Evolutionary conservation across 2,888 invertebrate species (phyloP).

Genomic region (Amiota minor): DNA sequence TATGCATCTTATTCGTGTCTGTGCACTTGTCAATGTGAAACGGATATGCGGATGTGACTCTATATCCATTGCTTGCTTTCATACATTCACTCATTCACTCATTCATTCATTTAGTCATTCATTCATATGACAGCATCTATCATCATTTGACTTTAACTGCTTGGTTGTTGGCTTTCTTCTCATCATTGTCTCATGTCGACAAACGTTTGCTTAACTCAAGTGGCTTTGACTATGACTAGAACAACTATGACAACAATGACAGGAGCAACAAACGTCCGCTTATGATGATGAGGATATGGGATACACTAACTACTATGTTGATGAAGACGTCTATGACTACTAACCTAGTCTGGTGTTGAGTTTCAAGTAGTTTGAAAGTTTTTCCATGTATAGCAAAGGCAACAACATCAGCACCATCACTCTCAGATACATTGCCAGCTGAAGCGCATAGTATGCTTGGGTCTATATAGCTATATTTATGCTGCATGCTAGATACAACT

Average conservation of each 20-base stretch:
- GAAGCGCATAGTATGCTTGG: no score
- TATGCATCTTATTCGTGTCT: no score
- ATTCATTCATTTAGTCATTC: no score
- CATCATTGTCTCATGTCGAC: slow-evolving; percentile 14
- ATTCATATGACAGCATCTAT: no score
- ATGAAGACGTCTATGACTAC: slow-evolving; percentile 20
- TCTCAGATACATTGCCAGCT: no score
- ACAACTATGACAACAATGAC: neutral
- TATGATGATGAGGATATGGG: no score
- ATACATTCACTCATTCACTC: no score
- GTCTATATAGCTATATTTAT: no score
- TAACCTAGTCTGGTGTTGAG: slow-evolving; percentile 32
- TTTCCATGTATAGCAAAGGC: neutral
- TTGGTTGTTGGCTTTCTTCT: neutral
- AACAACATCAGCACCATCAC: no score
- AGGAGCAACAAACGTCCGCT: neutral
- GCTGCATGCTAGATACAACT: no score
- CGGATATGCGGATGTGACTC: slow-evolving; percentile 39
- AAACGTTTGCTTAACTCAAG: slow-evolving; percentile 23
- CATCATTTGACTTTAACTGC: no score
- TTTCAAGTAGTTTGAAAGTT: slow-evolving; percentile 24
- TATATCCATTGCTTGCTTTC: slow-evolving; percentile 41
- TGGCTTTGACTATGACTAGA: slow-evolving; percentile 20
- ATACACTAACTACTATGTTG: neutral
- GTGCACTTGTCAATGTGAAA: slow-evolving; percentile 28